A percentile compares a stretch with the other conserved stretches of the same genome.
These are phyloP conservation scores for Ceratosolen solmsi DNA, from an alignment of 1,140 invertebrate genomes.

Conservation along the genomic window DNA sequence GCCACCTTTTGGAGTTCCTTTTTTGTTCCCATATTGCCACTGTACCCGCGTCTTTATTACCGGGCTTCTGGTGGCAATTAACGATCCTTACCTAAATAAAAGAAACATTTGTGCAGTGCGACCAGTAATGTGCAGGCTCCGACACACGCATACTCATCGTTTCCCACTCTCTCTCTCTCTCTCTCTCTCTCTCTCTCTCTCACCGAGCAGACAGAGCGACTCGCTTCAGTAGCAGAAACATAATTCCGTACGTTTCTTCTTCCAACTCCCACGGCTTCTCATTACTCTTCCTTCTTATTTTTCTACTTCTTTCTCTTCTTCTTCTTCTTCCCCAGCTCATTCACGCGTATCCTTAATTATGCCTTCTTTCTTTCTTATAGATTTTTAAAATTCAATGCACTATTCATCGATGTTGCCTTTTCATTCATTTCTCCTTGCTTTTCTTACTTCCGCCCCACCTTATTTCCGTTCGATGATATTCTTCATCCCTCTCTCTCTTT, in stretches of 20 bases:
- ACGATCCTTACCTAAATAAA: constrained; percentile 57
- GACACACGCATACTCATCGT: constrained; percentile 22
- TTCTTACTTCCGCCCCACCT: constrained; percentile 4
- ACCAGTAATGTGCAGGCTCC: constrained; percentile 24
- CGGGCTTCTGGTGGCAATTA: constrained; percentile 58
- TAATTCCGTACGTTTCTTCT: constrained; percentile 35
- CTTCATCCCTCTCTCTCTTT: neutral
- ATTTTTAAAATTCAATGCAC: constrained; percentile 1
- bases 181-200: constrained; percentile 10
- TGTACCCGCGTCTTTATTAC: constrained; percentile 54
- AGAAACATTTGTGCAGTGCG: constrained; percentile 48
- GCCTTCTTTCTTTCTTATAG: neutral
- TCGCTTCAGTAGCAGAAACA: constrained; percentile 38
- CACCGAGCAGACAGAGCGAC: neutral
- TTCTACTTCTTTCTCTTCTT: neutral
- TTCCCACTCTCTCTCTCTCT: constrained; percentile 20
- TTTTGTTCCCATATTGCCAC: constrained; percentile 32
- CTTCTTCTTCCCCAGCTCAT: neutral
- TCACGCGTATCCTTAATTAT: constrained; percentile 41
- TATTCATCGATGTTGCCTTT: constrained; percentile 13
- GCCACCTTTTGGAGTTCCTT: constrained; percentile 32
- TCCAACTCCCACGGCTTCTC: constrained; percentile 31
- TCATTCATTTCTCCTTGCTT: neutral
- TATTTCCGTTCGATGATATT: neutral
- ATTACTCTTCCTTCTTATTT: constrained; percentile 28